Percentiles rank a stretch among this genome's conserved stretches.
Conservation (phyloP, 2,797 vertebrate genomes). For the Vespertilio murinus region DNA sequence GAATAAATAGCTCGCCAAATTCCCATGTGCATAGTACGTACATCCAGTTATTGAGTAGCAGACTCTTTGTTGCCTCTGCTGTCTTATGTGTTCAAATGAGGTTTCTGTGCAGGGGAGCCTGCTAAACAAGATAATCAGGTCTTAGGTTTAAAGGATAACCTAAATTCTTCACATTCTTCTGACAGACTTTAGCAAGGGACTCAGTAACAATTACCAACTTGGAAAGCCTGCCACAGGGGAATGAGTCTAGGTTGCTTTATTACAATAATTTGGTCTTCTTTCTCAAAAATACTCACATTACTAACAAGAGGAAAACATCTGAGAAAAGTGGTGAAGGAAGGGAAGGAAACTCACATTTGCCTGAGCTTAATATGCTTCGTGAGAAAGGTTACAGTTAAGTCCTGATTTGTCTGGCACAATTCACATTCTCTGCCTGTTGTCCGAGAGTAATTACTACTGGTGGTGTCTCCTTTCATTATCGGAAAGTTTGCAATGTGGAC, state of each 20-base stretch:
- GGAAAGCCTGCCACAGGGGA: constrained; percentile 45
- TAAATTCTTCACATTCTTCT: constrained; percentile 43
- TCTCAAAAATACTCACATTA: constrained; percentile 28
- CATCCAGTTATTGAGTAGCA: background rate
- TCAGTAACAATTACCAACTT: constrained; percentile 46
- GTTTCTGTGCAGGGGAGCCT: constrained; percentile 27
- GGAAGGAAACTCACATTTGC: background rate
- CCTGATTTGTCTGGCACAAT: background rate
- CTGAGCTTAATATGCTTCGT: background rate
- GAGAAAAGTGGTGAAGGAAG: background rate
- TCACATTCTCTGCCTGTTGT: background rate
- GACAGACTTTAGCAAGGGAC: constrained; percentile 51
- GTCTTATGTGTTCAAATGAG: background rate
- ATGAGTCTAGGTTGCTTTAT: constrained; percentile 49
- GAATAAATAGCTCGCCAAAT: background rate
- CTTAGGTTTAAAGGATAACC: constrained; percentile 40
- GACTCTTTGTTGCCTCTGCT: constrained; percentile 6
- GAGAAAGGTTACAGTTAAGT: background rate
- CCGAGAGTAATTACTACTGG: background rate
- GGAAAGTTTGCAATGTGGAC: background rate
- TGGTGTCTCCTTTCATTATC: background rate
- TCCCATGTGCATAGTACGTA: background rate
- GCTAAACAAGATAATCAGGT: constrained; percentile 7
- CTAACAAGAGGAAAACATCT: background rate
- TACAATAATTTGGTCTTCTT: constrained; percentile 60